phyloP scores from a whole-genome alignment of 2,888 invertebrate species.

The Callyntrura guangdongensis region DNA sequence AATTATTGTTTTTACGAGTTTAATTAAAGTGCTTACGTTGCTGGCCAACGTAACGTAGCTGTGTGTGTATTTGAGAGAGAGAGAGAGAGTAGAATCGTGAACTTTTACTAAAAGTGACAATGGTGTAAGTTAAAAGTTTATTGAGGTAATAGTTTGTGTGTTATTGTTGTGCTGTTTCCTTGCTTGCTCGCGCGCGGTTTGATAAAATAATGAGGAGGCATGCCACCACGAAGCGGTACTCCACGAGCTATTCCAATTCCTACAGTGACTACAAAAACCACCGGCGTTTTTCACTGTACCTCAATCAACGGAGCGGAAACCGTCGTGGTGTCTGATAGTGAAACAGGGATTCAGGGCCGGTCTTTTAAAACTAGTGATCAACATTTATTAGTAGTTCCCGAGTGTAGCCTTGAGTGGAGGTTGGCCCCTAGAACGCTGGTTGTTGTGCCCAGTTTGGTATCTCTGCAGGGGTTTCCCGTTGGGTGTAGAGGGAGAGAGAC shows the following conservation, averaged over 20 bases:
- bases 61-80: too few species aligned
- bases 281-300: not conserved
- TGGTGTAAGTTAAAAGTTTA: too few species aligned
- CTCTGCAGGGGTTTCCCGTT: not conserved
- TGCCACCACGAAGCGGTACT: constrained; percentile 69
- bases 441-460: not conserved
- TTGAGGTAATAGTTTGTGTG: too few species aligned
- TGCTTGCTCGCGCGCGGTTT: not conserved
- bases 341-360: too few species aligned
- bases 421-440: not conserved
- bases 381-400: not conserved
- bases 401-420: not conserved
- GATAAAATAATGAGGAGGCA: constrained; percentile 73
- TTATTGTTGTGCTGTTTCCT: not conserved
- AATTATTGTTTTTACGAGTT: too few species aligned
- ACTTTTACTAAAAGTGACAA: too few species aligned
- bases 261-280: too few species aligned
- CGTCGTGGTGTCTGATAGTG: too few species aligned
- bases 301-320: not conserved
- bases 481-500: not conserved
- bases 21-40: too few species aligned
- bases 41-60: too few species aligned
- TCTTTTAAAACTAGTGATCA: not conserved
- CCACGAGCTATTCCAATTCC: constrained; percentile 32
- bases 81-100: not conserved